Evolutionary conservation across 2,888 invertebrate genomes (phyloP).

Genomic region (Tetragonisca angustula): DNA sequence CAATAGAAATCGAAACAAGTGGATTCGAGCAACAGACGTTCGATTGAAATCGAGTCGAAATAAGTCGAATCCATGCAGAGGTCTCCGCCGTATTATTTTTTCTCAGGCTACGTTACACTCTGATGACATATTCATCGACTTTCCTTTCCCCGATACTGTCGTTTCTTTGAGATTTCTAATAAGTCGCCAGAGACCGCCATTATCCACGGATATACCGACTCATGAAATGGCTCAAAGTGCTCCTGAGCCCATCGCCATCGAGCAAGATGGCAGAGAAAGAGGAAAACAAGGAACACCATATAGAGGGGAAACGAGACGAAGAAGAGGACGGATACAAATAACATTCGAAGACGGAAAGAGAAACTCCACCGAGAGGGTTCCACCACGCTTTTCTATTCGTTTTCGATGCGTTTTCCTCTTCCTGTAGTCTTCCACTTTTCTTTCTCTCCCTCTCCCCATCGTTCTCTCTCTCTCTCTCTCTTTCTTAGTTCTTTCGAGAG

Average conservation of each 20-base stretch:
- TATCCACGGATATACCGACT: neutral
- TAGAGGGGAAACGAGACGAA: neutral
- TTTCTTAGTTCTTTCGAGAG: neutral
- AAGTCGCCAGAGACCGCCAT: neutral
- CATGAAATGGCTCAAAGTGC: neutral
- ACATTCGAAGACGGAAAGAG: constrained; percentile 24
- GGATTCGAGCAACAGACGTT: no score
- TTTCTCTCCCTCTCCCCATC: neutral
- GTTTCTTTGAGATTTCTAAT: neutral
- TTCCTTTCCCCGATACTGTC: neutral
- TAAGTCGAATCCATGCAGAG: no score
- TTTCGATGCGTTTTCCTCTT: constrained; percentile 14
- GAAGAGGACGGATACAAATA: constrained; percentile 35
- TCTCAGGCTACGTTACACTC: neutral
- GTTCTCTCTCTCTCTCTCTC: neutral
- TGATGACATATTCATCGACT: neutral
- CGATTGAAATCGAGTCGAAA: no score
- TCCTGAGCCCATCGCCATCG: constrained; percentile 7
- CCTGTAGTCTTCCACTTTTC: constrained; percentile 22
- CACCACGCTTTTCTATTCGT: constrained; percentile 14
- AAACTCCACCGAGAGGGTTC: neutral
- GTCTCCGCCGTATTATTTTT: neutral
- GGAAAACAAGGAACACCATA: constrained; percentile 18
- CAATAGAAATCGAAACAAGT: no score
- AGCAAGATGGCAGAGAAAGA: neutral